Evolutionary conservation across 2,113 vertebrate species (phyloP), one percentile per base, ranked within the genome.

Genomic region (Aptenodytes forsteri): DNA sequence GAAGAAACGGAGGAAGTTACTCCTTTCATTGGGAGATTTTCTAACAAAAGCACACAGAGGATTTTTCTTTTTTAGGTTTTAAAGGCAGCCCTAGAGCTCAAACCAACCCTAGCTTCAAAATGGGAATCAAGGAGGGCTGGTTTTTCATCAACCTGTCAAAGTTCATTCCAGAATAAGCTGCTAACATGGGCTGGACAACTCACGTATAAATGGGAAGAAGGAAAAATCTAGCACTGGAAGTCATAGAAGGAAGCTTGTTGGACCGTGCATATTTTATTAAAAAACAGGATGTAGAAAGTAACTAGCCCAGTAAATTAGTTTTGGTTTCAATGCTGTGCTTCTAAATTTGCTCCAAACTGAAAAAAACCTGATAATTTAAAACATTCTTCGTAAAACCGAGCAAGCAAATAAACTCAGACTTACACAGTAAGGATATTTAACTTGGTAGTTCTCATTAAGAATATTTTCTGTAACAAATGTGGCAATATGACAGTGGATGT

Each of bases 381-480:
- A 79, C 62, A 65, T 84, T 38, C 22, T 80, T 49, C 90, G 94
- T 67, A 69, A 91, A 96, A 81, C 27, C 0, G 3, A 94, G 89
- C 49, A 77, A 80, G 25, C 15, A 78, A 90, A 73, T 67, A 38
- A 71, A 81, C 50, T 73, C 83, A 65, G 38, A 14, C 87, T 70
- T 69, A 81, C 67, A 30, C 8, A 70, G 87, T 25, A 71, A 95
- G 34, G 91, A 87, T 82, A 85, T 56, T 86, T 70, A 85, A 92
- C 65, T 87, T 93, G 78, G 58, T 92, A 84, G 92, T 50, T 50
- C 66, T 77, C 47, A 26, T 89, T 81, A 93, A 85, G 56, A 81
- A 81, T 94, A 96, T 96, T 97, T 97, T 95, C 92, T 90, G 29
- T 65, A 56, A 65, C 81, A 94, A 80, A 94, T 42, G 66, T 21